These are phyloP conservation scores for Intellagama lesueurii DNA, from an alignment of 2,797 vertebrate genomes.

Conservation along the genomic window DNA sequence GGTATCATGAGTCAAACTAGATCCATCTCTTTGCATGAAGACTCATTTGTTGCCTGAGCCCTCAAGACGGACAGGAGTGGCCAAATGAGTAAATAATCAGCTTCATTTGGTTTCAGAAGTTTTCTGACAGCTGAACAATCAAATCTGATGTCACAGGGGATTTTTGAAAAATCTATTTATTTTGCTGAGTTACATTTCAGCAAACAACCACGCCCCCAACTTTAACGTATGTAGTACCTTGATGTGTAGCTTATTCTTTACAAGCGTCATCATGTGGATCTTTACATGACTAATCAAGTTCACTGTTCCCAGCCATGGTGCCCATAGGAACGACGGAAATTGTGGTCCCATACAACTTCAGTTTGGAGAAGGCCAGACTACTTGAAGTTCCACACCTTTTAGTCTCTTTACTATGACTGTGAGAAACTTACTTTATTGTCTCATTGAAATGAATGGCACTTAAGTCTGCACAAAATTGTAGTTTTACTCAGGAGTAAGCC, in stretches of 20 bases:
- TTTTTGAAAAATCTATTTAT: not conserved
- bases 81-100: not conserved
- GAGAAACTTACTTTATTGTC: not conserved
- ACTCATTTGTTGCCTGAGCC: not conserved
- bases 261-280: not conserved
- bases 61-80: not conserved
- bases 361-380: not conserved
- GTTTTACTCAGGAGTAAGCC: not conserved
- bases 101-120: not conserved
- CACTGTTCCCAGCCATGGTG: not conserved
- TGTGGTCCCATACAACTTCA: not conserved
- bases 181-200: not conserved
- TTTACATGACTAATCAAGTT: not conserved
- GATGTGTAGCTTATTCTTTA: not conserved
- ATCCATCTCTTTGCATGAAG: not conserved
- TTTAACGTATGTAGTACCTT: not conserved
- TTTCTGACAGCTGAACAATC: not conserved
- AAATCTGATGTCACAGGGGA: not conserved
- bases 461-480: not conserved
- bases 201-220: not conserved
- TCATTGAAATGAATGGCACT: not conserved
- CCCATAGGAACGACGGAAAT: not conserved
- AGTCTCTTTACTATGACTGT: not conserved
- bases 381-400: not conserved
- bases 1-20: not conserved